Base-by-base conservation (phyloP, 2,888 invertebrate species). In the Crossocerus cetratus region DNA sequence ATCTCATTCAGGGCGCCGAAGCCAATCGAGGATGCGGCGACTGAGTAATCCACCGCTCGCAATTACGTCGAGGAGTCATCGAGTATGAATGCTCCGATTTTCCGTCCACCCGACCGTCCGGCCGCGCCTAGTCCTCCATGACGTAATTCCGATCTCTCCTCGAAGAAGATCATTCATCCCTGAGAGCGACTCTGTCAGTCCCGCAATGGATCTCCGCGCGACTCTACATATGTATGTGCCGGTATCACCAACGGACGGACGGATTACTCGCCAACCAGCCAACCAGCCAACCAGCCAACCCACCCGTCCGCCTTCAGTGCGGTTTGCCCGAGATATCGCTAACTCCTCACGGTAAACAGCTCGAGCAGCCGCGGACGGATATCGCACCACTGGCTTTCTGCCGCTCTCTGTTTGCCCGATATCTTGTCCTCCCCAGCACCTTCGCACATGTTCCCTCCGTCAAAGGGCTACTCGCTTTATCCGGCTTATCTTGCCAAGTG, bases 291-390 rank as follows among this genome's bases (percentile, higher is more conserved):
- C n/a, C n/a, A n/a, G n/a, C n/a, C n/a, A n/a, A n/a, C n/a, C n/a
- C n/a, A n/a, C 44, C 67, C 72, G 53, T 65, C 64, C 45, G 58
- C 59, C 60, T 49, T 53, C 45, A 21, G 23, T 56, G 21, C 11
- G 42, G 23, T 49, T 21, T 60, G 23, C 45, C 22, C 44, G 45
- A 64, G 44, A 22, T 69, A 67, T 62, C 62, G 66, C 16, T 75
- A 73, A 68, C 55, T 44, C 69, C 57, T 4, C 8, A 59, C 45
- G 65, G 67, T 69, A 70, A 77, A 70, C 65, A 70, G 23, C 49
- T 49, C 49, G 20, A 14, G 43, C 20, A 53, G 20, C 64, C 53
- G 72, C 63, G 32, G 32, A 2, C 60, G 32, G 43, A 66, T 22
- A 43, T 20, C 45, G 54, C 42, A 44, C 22, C 53, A 22, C 54